Conservation (phyloP, 2,113 vertebrate species). For the Microtus montanus region DNA sequence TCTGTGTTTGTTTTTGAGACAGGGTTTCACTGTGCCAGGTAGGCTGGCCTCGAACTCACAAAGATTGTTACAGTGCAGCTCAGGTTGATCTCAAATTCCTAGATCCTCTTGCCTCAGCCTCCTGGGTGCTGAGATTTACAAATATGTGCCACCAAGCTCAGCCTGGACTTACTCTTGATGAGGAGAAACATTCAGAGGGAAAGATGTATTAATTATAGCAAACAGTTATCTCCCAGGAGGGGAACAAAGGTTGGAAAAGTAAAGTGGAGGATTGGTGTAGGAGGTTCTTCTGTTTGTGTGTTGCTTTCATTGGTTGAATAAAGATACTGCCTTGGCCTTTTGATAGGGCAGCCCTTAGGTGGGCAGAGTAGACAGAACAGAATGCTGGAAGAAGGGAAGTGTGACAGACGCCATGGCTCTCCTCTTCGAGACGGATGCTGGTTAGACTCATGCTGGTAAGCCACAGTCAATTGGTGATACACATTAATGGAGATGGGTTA, state of each 20-base stretch:
- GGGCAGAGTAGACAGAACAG: too few species aligned
- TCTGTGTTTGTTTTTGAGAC: background rate
- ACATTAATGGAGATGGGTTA: too few species aligned
- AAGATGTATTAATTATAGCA: background rate
- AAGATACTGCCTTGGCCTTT: too few species aligned
- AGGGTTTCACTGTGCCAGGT: background rate
- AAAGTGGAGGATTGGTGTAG: background rate
- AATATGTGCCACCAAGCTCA: background rate
- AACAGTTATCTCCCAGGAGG: background rate
- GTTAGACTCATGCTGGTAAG: too few species aligned
- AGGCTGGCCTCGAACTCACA: background rate
- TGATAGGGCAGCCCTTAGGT: too few species aligned
- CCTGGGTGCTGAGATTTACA: background rate
- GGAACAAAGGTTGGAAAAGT: background rate
- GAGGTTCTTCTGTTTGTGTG: too few species aligned
- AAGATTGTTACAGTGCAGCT: background rate
- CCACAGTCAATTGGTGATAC: too few species aligned
- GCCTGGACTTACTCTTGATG: background rate
- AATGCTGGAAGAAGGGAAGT: too few species aligned
- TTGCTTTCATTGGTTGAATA: too few species aligned
- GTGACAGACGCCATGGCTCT: too few species aligned
- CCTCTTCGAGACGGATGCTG: too few species aligned
- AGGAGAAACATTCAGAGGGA: background rate
- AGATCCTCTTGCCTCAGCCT: background rate
- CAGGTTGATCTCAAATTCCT: background rate